A percentile compares a stretch with the other conserved stretches of the same genome.
These are phyloP conservation scores for Pipistrellus pygmaeus DNA, from an alignment of 2,797 vertebrate species.

Conservation along the genomic window DNA sequence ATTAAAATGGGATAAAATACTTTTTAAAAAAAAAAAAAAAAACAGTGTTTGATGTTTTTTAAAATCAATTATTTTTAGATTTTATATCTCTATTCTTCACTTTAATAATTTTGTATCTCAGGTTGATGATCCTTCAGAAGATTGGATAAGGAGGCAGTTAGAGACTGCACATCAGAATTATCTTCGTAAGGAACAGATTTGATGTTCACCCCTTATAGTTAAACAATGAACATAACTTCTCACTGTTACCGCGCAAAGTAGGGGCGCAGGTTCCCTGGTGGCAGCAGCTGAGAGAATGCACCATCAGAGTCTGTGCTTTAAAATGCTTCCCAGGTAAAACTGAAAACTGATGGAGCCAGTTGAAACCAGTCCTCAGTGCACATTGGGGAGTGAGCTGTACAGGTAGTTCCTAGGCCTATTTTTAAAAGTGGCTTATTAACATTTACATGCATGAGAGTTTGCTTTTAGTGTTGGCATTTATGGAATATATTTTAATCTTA, in stretches of 20 bases:
- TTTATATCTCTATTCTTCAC: conserved; percentile 25
- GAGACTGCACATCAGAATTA: neutral
- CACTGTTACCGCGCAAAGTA: neutral
- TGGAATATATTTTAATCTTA: neutral
- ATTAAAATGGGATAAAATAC: neutral
- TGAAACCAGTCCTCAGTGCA: neutral
- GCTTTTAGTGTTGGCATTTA: neutral
- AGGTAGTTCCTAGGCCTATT: neutral
- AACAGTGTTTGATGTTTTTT: neutral
- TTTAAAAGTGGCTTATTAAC: neutral
- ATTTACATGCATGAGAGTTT: neutral
- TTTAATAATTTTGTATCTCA: neutral
- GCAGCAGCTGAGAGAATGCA: neutral
- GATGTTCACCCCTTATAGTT: neutral
- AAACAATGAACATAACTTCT: neutral
- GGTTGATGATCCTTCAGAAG: neutral
- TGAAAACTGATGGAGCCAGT: neutral
- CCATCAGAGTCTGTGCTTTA: neutral
- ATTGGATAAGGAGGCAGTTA: neutral
- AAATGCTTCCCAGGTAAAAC: neutral
- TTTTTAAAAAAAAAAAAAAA: too few relatives aligned
- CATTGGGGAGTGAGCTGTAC: neutral
- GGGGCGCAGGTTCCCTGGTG: neutral
- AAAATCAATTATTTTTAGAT: neutral
- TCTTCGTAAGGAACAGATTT: neutral